These are phyloP conservation scores for Catharus fuscescens DNA, from an alignment of 2,113 vertebrate species.

Conservation along the genomic window DNA sequence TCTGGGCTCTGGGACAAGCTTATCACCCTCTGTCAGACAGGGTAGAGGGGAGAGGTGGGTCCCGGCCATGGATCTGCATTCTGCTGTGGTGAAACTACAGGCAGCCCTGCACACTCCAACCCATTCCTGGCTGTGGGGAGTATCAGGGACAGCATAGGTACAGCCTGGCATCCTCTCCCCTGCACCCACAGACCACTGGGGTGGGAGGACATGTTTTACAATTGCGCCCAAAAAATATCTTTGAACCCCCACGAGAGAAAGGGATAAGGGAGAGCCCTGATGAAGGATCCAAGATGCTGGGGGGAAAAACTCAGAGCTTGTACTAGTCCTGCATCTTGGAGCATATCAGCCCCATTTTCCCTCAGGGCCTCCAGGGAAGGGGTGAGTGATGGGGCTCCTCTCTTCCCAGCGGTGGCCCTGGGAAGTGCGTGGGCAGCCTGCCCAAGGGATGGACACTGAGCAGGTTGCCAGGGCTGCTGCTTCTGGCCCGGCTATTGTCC, in stretches of 20 bases:
- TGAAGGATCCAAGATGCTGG: neutral
- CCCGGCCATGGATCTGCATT: neutral
- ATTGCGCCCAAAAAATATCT: neutral
- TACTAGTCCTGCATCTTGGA: neutral
- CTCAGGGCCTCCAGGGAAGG: fast-evolving
- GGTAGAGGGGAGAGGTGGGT: neutral
- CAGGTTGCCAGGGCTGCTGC: neutral
- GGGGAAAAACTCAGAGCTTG: neutral
- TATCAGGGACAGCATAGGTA: fast-evolving
- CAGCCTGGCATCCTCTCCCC: neutral
- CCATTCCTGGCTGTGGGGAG: fast-evolving
- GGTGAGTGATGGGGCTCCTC: fast-evolving
- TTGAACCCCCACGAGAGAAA: fast-evolving
- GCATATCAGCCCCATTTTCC: neutral
- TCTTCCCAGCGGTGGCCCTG: fast-evolving
- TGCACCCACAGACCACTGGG: neutral
- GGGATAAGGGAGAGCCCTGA: neutral
- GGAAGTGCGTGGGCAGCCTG: neutral
- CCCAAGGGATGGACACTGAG: neutral
- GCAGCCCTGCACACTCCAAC: neutral
- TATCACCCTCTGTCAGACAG: neutral
- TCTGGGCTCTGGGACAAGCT: neutral
- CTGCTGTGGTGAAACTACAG: neutral
- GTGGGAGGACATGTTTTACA: neutral
- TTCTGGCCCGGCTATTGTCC: neutral